Percentiles rank a stretch among this genome's conserved stretches.
Evolutionary conservation across 2,113 vertebrate species (phyloP).

Genomic region (Paramormyrops kingsleyae): DNA sequence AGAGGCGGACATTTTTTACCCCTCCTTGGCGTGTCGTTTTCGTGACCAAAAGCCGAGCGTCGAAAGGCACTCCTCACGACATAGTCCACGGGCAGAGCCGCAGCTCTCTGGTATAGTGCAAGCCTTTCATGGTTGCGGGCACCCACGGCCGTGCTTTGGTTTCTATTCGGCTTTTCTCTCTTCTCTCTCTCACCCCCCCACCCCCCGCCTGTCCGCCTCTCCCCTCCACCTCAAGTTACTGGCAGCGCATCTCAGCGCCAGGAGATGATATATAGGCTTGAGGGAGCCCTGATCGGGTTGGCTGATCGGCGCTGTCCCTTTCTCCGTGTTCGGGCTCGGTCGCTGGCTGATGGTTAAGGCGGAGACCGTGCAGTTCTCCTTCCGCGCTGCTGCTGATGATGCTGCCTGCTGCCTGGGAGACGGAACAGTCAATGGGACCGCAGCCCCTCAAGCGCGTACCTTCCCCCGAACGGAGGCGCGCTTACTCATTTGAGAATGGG

Average conservation of each 20-base stretch:
- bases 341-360: constrained; percentile 45
- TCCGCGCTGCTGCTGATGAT: constrained; percentile 32
- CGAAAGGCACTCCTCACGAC: constrained; percentile 67
- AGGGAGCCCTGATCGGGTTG: constrained; percentile 33
- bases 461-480: constrained; percentile 35
- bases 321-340: constrained; percentile 41
- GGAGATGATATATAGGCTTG: constrained; percentile 35
- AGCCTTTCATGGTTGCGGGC: constrained; percentile 72
- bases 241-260: constrained; percentile 65
- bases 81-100: constrained; percentile 59
- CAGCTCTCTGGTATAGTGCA: constrained; percentile 56
- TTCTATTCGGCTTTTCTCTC: constrained; percentile 45
- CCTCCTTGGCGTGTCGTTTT: constrained; percentile 61
- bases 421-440: constrained; percentile 44
- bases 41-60: constrained; percentile 56
- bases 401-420: constrained; percentile 29
- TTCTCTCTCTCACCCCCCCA: constrained; percentile 50
- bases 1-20: constrained; percentile 80
- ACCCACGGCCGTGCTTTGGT: constrained; percentile 61
- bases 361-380: constrained; percentile 50
- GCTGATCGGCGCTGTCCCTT: constrained; percentile 37
- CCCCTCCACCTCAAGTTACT: constrained; percentile 54
- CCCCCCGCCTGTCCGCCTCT: constrained; percentile 50
- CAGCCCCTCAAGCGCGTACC: constrained; percentile 32
- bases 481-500: constrained; percentile 38